Evolutionary conservation across 1,140 invertebrate species (phyloP).

Genomic region (Tribolium castaneum): DNA sequence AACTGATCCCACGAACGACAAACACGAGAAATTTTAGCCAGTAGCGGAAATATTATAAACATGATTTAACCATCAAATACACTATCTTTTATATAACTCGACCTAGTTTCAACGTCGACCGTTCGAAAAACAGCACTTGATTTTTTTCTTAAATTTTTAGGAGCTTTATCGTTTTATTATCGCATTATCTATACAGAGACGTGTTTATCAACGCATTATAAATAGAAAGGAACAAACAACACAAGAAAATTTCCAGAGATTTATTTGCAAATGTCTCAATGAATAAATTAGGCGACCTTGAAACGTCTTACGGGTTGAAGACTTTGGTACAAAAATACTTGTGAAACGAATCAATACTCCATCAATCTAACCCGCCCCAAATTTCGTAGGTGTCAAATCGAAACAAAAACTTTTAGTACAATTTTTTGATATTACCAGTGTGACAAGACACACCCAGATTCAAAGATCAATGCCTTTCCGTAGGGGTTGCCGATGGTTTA

Average conservation of each 20-base stretch:
- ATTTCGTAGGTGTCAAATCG: background rate
- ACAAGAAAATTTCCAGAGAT: background rate
- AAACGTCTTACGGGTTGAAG: background rate
- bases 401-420: too few relatives aligned
- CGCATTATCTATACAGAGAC: background rate
- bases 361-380: conserved; percentile 4
- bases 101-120: background rate
- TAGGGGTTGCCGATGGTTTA: background rate
- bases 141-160: background rate
- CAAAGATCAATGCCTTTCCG: conserved; percentile 39
- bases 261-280: background rate
- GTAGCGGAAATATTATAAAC: background rate
- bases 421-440: background rate
- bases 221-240: background rate
- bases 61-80: background rate
- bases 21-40: conserved; percentile 1
- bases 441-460: conserved; percentile 30
- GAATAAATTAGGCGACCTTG: background rate
- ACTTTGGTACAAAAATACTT: background rate
- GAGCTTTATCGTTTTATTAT: conserved; percentile 5
- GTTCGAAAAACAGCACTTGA: background rate
- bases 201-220: conserved; percentile 1
- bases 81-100: background rate
- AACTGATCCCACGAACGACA: conserved; percentile 29
- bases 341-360: conserved; percentile 12